phyloP scores from a whole-genome alignment of 2,113 vertebrate genomes.

The Delphinus delphis region DNA sequence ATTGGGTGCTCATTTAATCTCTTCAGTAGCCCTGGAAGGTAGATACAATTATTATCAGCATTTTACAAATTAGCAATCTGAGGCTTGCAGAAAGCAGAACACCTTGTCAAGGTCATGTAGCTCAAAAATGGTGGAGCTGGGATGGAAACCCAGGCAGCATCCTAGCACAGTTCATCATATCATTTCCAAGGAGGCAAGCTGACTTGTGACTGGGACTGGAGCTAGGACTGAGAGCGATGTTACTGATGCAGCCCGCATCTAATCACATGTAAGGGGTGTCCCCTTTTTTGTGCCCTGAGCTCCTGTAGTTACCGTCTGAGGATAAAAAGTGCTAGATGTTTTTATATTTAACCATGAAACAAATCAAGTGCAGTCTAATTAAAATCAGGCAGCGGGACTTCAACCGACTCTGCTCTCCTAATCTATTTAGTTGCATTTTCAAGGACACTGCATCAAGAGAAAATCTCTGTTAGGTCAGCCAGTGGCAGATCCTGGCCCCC shows the following conservation, averaged over 20 bases:
- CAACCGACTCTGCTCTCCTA: neutral
- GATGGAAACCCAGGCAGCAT: neutral
- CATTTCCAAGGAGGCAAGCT: neutral
- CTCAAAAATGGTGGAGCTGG: neutral
- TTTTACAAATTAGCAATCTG: neutral
- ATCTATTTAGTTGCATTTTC: neutral
- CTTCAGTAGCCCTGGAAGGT: neutral
- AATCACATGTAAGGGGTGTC: neutral
- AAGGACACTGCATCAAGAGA: neutral
- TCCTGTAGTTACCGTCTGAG: neutral
- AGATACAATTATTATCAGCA: neutral
- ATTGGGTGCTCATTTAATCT: neutral
- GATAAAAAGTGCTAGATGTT: neutral
- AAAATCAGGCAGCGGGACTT: neutral
- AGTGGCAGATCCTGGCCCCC: no score
- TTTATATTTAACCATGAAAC: neutral
- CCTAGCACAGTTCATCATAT: neutral
- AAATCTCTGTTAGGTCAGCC: neutral
- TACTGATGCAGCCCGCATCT: neutral
- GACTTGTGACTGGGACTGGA: neutral
- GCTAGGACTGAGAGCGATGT: neutral
- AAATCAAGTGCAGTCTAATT: neutral
- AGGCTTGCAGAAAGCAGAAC: neutral
- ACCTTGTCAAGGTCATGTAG: neutral
- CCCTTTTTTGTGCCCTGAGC: neutral